Evolutionary conservation across 30 jellyfish, hydroid and myxozoan genomes (phyloP), one percentile per base, ranked within the genome.

Genomic region (Chrysaora quinquecirrha): DNA sequence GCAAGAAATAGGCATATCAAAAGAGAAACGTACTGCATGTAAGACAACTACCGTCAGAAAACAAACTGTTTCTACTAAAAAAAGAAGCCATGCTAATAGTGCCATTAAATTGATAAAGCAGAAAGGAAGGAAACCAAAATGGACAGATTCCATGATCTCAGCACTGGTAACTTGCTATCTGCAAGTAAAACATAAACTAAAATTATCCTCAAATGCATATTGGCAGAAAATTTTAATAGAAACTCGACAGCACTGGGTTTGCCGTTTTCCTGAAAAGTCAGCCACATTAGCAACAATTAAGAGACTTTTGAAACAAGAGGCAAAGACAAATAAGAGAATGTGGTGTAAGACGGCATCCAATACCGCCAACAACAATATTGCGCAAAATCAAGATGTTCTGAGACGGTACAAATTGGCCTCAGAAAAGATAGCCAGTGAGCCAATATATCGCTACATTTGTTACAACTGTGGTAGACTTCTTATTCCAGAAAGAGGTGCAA

Each of bases 361-460:
- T 43, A 43, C 58, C 58, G 16, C 9, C 16, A 16, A 6, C 58
- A 43, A 9, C 9, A 43, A 43, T 16, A 43, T 43, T 6, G 9
- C 16, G 9, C 58, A 16, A 9, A 43, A 16, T 43, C 12, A 9
- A 43, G 58, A 43, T 43, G 16, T 6, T 43, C 58, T 43, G 16
- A 6, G 58, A 43, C 9, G 58, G 16, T 43, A 43, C 58, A 43
- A 43, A 43, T 9, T 16, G 9, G 58, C 34, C 28, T 11, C 16
- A n/a, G 30, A 60, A 60, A 60, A 60, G 28, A n/a, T 68, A 29
- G 80, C 80, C 18, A 68, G 80, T 32, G 24, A 29, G 27, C 80
- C 80, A n/a, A n/a, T n/a, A n/a, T n/a, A n/a, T n/a, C n/a, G n/a
- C n/a, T n/a, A n/a, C n/a, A n/a, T n/a, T n/a, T n/a, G n/a, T n/a